Evolutionary conservation across 2,797 vertebrate species (phyloP), one percentile per base, ranked within the genome.

Genomic region (Anas georgica): DNA sequence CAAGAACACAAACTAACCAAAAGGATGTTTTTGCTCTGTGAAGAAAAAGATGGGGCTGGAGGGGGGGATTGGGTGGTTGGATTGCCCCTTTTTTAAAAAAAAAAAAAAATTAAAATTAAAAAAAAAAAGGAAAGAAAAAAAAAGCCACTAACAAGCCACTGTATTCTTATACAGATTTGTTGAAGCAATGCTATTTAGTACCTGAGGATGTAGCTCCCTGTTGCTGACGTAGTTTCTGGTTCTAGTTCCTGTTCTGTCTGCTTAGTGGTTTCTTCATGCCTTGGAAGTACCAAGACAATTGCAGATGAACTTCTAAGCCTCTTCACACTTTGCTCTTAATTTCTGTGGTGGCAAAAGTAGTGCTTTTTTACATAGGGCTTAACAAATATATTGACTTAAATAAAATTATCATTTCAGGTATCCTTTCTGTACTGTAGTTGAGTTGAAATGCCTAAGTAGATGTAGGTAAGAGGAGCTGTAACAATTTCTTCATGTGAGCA

Each of bases 131-230:
- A 39, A 39, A 39, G 14, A 6, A 41, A 41, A 41, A 41, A 41
- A 41, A 16, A 7, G 41, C 41, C 15, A 16, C 41, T 41, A 16
- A 41, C 41, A 8, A 48, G 46, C 46, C 46, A 48, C 46, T 14
- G 39, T 48, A 13, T 48, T 48, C 46, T 48, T 13, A 13, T 48
- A 25, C 46, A 25, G 35, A 37, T 29, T 16, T 76, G 16, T 23
- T 81, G 63, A 50, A 37, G 15, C 56, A 74, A 63, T 18, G 63
- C 15, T 63, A 12, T 63, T 69, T 23, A 28, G 18, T 58, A 43
- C 31, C 4, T 0, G 41, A 39, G 41, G 2, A 1, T 6, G 22
- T n/a, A 50, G 22, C 25, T 83, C 8, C 29, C 9, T 43, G 28
- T 33, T 5, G 7, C 16, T 23, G 37, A 26, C 10, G 6, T 26